Conservation (phyloP, 2,888 invertebrate genomes). For the Melanchra persicariae region DNA sequence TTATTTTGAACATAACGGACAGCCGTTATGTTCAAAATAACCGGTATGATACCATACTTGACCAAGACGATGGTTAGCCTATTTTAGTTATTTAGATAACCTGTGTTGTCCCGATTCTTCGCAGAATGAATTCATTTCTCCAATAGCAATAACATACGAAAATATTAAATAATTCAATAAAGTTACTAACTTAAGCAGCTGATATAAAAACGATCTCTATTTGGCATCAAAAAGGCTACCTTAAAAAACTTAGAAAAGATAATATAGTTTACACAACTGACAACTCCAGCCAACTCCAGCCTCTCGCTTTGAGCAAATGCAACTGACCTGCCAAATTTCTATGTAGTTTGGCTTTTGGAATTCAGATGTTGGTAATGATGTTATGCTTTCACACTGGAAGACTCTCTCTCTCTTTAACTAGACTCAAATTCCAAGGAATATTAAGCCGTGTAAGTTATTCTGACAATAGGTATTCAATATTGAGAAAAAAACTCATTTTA, state of each 20-base stretch:
- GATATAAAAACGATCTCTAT: background rate
- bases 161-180: background rate
- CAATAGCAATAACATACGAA: too few species aligned
- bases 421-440: conserved; percentile 50
- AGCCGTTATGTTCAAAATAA: too few species aligned
- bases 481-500: too few species aligned
- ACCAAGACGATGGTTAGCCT: too few species aligned
- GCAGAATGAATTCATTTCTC: too few species aligned
- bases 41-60: too few species aligned
- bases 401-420: conserved; percentile 34
- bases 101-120: too few species aligned
- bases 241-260: conserved; percentile 15
- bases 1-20: too few species aligned
- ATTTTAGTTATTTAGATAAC: too few species aligned
- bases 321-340: conserved; percentile 62
- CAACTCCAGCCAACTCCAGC: conserved; percentile 14
- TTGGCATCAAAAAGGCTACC: conserved; percentile 15
- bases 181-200: background rate
- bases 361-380: conserved; percentile 46
- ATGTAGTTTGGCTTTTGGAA: conserved; percentile 56
- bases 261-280: conserved; percentile 44
- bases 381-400: too few species aligned
- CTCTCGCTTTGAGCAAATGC: conserved; percentile 33
- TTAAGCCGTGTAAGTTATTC: too few species aligned
- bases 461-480: too few species aligned